Evolutionary conservation across 1,140 invertebrate species (phyloP), one percentile per base, ranked within the genome.

Genomic region (Eriosoma lanigerum): DNA sequence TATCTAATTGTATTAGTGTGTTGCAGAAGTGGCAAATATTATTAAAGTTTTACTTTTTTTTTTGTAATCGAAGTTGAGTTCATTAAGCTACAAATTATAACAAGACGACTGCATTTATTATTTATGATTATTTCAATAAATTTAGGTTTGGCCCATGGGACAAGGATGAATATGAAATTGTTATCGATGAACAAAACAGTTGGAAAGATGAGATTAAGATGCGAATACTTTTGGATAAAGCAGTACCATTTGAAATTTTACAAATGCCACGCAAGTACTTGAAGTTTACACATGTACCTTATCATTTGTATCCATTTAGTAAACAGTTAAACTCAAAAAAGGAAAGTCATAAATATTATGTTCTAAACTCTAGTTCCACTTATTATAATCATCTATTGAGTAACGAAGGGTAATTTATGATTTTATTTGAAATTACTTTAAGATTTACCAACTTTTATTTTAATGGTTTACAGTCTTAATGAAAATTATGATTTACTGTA

Each of bases 251-350:
- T 60, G 75, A 78, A 60, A 78, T 78, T n/a, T 0, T 6, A 50
- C 21, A 46, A 26, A 62, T 78, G 56, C 38, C 75, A 5, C 4
- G 15, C 38, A 48, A 48, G 17, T 78, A 17, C 9, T 10, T 78
- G 15, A 62, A 29, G 38, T 62, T 44, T 6, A 48, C 26, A 1
- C 26, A 46, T 29, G 17, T 62, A 48, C 75, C 75, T 5, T 78
- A 60, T 62, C 75, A 78, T 48, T 13, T 60, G 38, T 78, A 62
- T 60, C 75, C 75, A 4, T 60, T 78, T 44, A 29, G 17, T 48
- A 6, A 58, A 48, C 12, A 58, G 2, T 62, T 78, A 15, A 21
- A 62, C 21, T 78, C 56, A 19, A 19, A 24, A 24, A 26, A 62
- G 29, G 21, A 78, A 48, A 13, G 24, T 12, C 73, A 60, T 60